phyloP scores from a whole-genome alignment of 2,797 vertebrate genomes.

The Hippoglossus hippoglossus region DNA sequence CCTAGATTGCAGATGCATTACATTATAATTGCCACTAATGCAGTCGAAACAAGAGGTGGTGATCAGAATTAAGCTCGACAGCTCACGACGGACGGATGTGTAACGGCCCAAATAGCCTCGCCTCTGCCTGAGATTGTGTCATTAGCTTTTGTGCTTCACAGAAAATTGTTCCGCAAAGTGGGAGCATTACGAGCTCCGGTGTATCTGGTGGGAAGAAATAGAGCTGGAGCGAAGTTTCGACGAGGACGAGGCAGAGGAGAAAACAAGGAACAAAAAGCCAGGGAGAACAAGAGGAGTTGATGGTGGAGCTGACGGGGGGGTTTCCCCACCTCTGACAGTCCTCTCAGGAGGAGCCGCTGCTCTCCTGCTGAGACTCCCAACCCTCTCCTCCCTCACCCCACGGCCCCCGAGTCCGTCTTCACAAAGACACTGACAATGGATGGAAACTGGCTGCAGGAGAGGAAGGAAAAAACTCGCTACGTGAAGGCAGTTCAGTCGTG shows the following conservation, averaged over 20 bases:
- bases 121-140: conserved; percentile 42
- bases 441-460: conserved; percentile 57
- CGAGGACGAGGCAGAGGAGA: neutral
- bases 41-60: conserved; percentile 11
- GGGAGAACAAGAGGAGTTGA: too few relatives aligned
- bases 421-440: conserved; percentile 39
- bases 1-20: neutral
- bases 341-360: conserved; percentile 28
- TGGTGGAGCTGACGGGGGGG: conserved; percentile 14
- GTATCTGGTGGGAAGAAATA: neutral
- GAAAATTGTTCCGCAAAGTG: conserved; percentile 2
- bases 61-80: conserved; percentile 32
- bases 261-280: too few relatives aligned
- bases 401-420: conserved; percentile 17
- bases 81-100: conserved; percentile 21
- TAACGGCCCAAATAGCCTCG: conserved; percentile 29
- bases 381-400: conserved; percentile 1
- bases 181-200: conserved; percentile 8
- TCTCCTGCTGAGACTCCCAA: conserved; percentile 45
- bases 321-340: conserved; percentile 21
- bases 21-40: neutral
- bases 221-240: neutral
- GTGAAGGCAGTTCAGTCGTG: neutral
- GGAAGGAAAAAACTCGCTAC: conserved; percentile 32
- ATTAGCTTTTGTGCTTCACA: conserved; percentile 38